A percentile compares a stretch with the other conserved stretches of the same genome.
Evolutionary conservation across 92 coral and sea anemone genomes (phyloP).

Genomic region (Nematostella vectensis): DNA sequence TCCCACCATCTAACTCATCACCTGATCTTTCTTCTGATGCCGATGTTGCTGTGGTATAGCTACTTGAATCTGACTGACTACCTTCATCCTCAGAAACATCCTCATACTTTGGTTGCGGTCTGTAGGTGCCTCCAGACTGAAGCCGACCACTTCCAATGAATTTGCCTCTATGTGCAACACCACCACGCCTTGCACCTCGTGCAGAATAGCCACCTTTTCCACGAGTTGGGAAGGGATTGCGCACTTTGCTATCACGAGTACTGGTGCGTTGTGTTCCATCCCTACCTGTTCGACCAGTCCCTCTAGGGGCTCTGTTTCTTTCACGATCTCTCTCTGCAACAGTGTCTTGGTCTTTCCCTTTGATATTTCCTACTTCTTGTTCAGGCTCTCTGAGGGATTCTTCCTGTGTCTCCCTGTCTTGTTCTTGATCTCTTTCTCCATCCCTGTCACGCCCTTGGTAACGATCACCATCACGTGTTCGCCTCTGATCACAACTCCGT

Average conservation of each 20-base stretch:
- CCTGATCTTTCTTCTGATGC: constrained; percentile 81
- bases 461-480: constrained; percentile 16
- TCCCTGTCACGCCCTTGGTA: constrained; percentile 16
- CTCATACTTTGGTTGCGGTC: constrained; percentile 44
- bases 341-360: constrained; percentile 2
- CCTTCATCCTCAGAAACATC: constrained; percentile 67
- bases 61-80: constrained; percentile 61
- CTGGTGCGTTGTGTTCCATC: neutral
- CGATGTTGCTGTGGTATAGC: constrained; percentile 87
- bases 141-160: constrained; percentile 75
- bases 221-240: constrained; percentile 34
- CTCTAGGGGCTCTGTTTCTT: neutral
- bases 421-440: constrained; percentile 17
- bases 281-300: constrained; percentile 3
- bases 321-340: neutral
- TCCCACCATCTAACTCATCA: constrained; percentile 15
- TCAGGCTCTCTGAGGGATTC: constrained; percentile 9
- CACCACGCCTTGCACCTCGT: constrained; percentile 61
- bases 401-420: constrained; percentile 6
- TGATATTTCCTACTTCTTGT: neutral
- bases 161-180: constrained; percentile 15
- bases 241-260: constrained; percentile 23
- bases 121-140: constrained; percentile 32
- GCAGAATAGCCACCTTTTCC: constrained; percentile 51
- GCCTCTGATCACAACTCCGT: neutral